Evolutionary conservation across 2,888 invertebrate genomes (phyloP).

Genomic region (Helicoverpa assulta): DNA sequence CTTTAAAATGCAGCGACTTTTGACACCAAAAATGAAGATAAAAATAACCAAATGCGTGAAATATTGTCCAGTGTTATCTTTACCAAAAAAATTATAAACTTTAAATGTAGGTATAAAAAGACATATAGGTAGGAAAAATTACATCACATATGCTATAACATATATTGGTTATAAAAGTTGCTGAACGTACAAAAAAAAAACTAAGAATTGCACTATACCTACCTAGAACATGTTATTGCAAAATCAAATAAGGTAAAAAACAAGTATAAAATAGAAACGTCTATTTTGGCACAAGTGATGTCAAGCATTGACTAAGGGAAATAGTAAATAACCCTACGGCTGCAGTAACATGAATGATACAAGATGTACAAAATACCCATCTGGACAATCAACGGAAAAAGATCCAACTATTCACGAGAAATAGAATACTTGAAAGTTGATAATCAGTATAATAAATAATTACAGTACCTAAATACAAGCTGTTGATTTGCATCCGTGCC

Average conservation of each 20-base stretch:
- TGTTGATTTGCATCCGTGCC: too few relatives aligned
- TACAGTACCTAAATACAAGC: not conserved
- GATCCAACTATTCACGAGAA: not conserved
- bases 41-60: not conserved
- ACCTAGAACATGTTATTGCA: constrained; percentile 1
- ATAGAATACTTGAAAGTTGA: not conserved
- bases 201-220: not conserved
- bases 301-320: not conserved
- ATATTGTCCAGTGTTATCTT: not conserved
- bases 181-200: not conserved
- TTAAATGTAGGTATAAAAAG: not conserved
- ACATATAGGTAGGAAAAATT: not conserved
- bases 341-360: not conserved
- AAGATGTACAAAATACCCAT: too few relatives aligned
- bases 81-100: not conserved
- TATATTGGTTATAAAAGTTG: not conserved
- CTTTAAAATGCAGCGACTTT: constrained; percentile 16
- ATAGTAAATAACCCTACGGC: constrained; percentile 3
- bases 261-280: constrained; percentile 6
- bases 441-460: not conserved
- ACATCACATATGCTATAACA: not conserved
- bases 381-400: not conserved
- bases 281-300: constrained; percentile 20
- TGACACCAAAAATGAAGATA: constrained; percentile 7
- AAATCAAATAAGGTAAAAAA: constrained; percentile 15